A percentile compares a stretch with the other conserved stretches of the same genome.
Conservation (phyloP, 2,797 vertebrate species). For the Zalophus californianus region DNA sequence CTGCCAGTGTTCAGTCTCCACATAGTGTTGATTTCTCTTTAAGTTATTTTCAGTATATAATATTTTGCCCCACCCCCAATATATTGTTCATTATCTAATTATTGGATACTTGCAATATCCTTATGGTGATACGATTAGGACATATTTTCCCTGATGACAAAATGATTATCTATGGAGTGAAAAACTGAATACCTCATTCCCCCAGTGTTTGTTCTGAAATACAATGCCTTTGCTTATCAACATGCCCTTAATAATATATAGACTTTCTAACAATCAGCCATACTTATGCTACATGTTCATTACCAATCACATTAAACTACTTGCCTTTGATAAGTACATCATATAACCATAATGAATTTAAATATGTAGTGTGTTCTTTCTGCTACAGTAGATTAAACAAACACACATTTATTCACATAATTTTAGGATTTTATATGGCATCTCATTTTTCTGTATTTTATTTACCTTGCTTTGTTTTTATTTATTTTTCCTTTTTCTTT, state of each 20-base stretch:
- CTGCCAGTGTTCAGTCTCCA: neutral
- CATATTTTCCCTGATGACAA: neutral
- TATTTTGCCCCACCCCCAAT: neutral
- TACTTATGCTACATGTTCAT: neutral
- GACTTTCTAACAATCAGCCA: neutral
- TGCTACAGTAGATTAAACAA: neutral
- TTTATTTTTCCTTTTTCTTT: neutral
- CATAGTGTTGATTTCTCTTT: neutral
- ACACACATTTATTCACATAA: neutral
- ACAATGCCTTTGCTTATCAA: neutral
- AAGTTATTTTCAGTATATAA: constrained; percentile 4
- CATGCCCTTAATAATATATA: neutral
- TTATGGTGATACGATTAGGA: neutral
- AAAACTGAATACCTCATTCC: neutral
- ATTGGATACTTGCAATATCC: neutral
- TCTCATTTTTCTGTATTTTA: neutral
- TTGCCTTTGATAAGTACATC: neutral
- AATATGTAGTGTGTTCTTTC: neutral
- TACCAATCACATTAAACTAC: neutral
- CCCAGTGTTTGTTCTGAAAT: neutral
- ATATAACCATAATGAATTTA: neutral
- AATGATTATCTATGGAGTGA: neutral
- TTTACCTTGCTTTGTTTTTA: neutral
- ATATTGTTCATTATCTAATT: neutral
- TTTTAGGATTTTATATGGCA: neutral